Evolutionary conservation across 2,888 invertebrate genomes (phyloP), one percentile per base, ranked within the genome.

Genomic region (Listrodromus nycthemerus): DNA sequence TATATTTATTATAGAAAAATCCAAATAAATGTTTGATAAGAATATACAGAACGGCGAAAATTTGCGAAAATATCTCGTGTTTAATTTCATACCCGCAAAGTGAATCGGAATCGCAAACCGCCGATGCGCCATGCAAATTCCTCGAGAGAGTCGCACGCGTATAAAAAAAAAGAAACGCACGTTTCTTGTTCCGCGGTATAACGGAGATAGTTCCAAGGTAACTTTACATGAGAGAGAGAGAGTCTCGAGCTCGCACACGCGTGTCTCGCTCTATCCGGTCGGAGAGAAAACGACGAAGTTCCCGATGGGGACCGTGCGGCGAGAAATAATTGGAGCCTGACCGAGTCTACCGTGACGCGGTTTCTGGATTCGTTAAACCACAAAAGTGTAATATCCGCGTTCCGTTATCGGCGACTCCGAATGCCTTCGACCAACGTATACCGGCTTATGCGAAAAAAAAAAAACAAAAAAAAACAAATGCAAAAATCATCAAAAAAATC

Each of bases 311-410:
- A 61, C 50, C 66, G 58, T 55, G 65, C 79, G 67, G 58, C 74
- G 55, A 41, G 48, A 83, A 85, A 85, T 88, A 90, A 90, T 86
- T 87, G 87, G 89, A 91, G 90, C 90, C 87, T 90, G 89, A 89
- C 90, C 86, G 87, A 87, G 80, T 83, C 73, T 67, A 79, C 66
- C 55, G 66, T 70, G 74, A 71, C 55, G 52, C 61, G 52, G 41
- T 78, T 84, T 21, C 63, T 30, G 77, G 80, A 82, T 82, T 74
- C 48, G 21, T 55, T 16, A 67, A 71, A 30, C 30, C 61, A 69
- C 63, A 61, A 61, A 27, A 61, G 61, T 13, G 6, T 61, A 13
- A 30, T 61, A 30, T 21, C 30, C 61, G 61, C 30, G n/a, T 27
- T 30, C 27, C 24, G 27, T 30, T 61, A 30, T 61, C 30, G 27